A percentile compares a stretch with the other conserved stretches of the same genome.
These are phyloP conservation scores for Cercocebus atys DNA, from an alignment of 2,113 vertebrate genomes.

Conservation along the genomic window DNA sequence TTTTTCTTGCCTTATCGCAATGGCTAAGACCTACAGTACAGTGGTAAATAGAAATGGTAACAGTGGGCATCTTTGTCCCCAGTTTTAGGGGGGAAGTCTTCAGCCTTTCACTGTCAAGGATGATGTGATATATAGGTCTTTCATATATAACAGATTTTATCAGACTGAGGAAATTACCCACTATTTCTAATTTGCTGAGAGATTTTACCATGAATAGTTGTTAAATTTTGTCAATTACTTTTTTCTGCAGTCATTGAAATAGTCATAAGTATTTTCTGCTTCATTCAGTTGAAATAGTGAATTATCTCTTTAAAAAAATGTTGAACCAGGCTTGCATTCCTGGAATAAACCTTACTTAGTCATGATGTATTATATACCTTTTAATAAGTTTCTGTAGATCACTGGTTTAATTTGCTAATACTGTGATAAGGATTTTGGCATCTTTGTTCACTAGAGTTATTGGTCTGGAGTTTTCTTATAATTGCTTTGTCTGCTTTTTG, in stretches of 20 bases:
- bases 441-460: not conserved
- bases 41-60: not conserved
- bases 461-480: not conserved
- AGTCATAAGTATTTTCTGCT: not conserved
- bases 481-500: not conserved
- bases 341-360: not conserved
- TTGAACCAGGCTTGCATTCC: not conserved
- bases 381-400: not conserved
- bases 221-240: not conserved
- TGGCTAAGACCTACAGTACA: not conserved
- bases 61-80: not conserved
- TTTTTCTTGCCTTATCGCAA: not conserved
- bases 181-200: not conserved
- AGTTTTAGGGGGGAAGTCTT: not conserved
- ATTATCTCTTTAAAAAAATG: not conserved
- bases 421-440: not conserved
- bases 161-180: not conserved
- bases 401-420: not conserved
- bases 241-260: not conserved
- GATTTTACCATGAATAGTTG: not conserved
- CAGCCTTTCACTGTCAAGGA: not conserved
- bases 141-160: not conserved
- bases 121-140: not conserved
- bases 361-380: not conserved
- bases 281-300: not conserved